Base-by-base conservation (phyloP, 2,113 vertebrate species). In the Numenius arquata region DNA sequence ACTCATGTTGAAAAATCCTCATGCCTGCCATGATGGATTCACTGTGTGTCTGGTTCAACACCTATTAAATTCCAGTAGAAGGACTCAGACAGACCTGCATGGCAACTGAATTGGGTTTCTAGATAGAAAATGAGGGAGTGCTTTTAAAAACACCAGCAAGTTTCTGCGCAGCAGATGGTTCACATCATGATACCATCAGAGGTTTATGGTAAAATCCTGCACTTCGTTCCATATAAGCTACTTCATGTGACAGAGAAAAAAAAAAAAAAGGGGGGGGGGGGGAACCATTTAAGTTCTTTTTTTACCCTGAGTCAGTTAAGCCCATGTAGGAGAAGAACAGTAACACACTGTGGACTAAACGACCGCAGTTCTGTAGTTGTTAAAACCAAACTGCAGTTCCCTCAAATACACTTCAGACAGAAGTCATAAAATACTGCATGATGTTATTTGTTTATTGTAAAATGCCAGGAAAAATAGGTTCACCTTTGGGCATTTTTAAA, bases 401-500 rank as follows among this genome's bases (percentile, higher is more conserved):
- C 85, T 92, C 76, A 30, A 96, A 85, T 65, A 78, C 85, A 83
- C 93, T 96, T 97, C 97, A 97, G 96, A 94, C 95, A 97, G 96
- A 95, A 96, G 76, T 96, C 96, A 90, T 97, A 97, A 98, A 98
- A 97, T 78, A 92, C 93, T 93, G 91, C 92, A 83, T 86, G 97
- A 68, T 72, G 73, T 86, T 96, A 43, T 80, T 94, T 95, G 95
- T 75, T 45, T 94, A 91, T 97, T 95, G 96, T 92, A 84, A 79
- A 96, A 88, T 88, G 71, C 85, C 95, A 43, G 94, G 76, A 92
- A 95, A 93, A 91, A 62, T 68, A 38, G 50, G 55, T 89, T 97
- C 97, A 97, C 97, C 97, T 97, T 88, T 92, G 94, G 87, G 89
- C 83, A 71, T 93, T 96, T 78, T 47, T 91, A 94, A 97, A 97